phyloP scores from a whole-genome alignment of 30 jellyfish, hydroid and myxozoan species.

The Aurelia sp. region DNA sequence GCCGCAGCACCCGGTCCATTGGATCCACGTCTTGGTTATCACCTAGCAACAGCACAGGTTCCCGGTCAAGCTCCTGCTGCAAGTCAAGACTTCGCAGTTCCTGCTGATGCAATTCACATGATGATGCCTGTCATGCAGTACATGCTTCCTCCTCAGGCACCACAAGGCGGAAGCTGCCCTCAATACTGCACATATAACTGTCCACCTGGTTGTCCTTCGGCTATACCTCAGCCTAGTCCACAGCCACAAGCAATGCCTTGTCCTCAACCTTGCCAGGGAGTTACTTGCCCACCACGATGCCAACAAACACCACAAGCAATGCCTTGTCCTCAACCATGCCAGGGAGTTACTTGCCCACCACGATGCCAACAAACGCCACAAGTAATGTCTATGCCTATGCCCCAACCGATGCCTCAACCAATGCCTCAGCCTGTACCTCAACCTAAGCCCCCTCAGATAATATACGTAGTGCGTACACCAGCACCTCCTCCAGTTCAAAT shows the following conservation, averaged over 20 bases:
- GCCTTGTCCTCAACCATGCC: slow-evolving; percentile 94
- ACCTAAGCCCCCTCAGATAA: slow-evolving; percentile 31
- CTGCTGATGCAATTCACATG: slow-evolving; percentile 25
- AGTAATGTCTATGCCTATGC: slow-evolving; percentile 44
- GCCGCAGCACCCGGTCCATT: slow-evolving; percentile 88
- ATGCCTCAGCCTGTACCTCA: slow-evolving; percentile 26
- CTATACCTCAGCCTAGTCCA: slow-evolving; percentile 25
- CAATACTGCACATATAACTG: slow-evolving; percentile 59
- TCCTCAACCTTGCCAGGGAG: slow-evolving; percentile 83
- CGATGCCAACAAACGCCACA: slow-evolving; percentile 81
- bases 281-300: slow-evolving; percentile 91
- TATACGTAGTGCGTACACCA: neutral
- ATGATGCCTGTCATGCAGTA: slow-evolving; percentile 16
- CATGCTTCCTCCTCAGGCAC: neutral
- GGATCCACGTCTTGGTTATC: slow-evolving; percentile 93
- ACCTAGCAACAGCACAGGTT: slow-evolving; percentile 86
- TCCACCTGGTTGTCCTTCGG: slow-evolving; percentile 68
- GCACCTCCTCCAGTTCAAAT: neutral
- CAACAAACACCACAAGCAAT: slow-evolving; percentile 39
- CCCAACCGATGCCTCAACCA: slow-evolving; percentile 46
- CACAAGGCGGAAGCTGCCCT: slow-evolving; percentile 23
- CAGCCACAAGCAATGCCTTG: slow-evolving; percentile 78
- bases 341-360: slow-evolving; percentile 76
- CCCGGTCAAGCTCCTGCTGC: slow-evolving; percentile 82
- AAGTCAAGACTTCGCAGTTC: neutral